Evolutionary conservation across 2,113 vertebrate genomes (phyloP), one percentile per base, ranked within the genome.

Genomic region (Cygnus buccinator): DNA sequence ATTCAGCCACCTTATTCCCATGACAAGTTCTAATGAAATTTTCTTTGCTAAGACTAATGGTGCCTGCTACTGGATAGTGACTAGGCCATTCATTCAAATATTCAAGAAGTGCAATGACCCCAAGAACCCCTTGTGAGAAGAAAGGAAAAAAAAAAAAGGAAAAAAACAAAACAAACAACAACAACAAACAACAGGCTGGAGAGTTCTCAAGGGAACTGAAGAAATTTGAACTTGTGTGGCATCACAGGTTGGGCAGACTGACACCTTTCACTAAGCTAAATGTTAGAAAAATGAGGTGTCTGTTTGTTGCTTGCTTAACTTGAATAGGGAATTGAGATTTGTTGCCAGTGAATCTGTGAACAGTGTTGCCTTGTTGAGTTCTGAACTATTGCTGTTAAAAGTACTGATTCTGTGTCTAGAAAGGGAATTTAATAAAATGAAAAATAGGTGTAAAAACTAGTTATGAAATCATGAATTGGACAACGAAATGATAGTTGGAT

Each of bases 1-100:
- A 84, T 93, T 89, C 94, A 94, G 77, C 86, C 85, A 68, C 87
- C 90, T 70, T 83, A 93, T 93, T 97, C 89, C 80, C 71, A 54
- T 90, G 94, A 95, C 89, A 92, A 89, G 68, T 85, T 89, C 44
- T 95, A 96, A 97, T 96, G 96, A 93, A 93, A 95, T 95, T 96
- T 95, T 91, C 86, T 96, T 76, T 83, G 89, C 87, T 46, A 87
- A 94, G 96, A 98, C 33, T 93, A 55, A 95, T 96, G 91, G 62
- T 76, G n/a, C 54, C 57, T 85, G 89, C 58, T 89, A 28, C 85
- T 61, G 44, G 29, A n/a, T 58, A 72, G 91, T 55, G 74, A 93
- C 87, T 63, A 28, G 62, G 72, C 58, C 70, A 93, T 97, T 95
- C 90, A 75, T 95, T 97, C 95, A 78, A 90, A 96, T 97, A 71